Evolutionary conservation across 2,113 vertebrate genomes (phyloP).

Genomic region (Tympanuchus pallidicinctus): DNA sequence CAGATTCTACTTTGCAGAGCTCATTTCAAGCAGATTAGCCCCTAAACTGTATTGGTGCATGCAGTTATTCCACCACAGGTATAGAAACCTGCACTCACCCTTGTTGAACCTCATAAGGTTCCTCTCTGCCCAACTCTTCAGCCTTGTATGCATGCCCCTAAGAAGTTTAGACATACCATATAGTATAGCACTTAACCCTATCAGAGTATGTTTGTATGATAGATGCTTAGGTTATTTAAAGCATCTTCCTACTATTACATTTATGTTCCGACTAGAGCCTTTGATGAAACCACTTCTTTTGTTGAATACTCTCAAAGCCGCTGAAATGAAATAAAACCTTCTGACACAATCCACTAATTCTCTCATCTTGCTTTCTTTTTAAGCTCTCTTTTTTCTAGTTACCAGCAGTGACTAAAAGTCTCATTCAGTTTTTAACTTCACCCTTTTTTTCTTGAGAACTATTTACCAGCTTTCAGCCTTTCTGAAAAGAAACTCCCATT

Average conservation of each 20-base stretch:
- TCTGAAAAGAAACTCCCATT: slow-evolving; percentile 11
- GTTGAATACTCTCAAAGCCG: background rate
- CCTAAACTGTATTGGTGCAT: background rate
- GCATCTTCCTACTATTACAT: background rate
- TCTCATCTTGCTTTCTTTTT: background rate
- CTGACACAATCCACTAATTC: background rate
- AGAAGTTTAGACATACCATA: background rate
- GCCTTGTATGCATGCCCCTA: background rate
- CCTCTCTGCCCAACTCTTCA: background rate
- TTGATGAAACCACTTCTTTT: background rate
- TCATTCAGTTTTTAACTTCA: slow-evolving; percentile 12
- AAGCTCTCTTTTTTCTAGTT: background rate
- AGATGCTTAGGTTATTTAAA: background rate
- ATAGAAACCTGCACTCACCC: no score
- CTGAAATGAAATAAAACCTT: slow-evolving; percentile 24
- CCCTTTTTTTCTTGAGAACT: background rate
- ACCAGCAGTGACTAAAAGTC: background rate
- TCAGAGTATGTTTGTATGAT: background rate
- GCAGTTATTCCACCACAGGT: no score
- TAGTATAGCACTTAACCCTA: background rate
- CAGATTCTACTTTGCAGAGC: background rate
- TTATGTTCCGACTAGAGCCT: background rate
- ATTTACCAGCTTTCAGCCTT: background rate
- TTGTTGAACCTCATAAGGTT: background rate
- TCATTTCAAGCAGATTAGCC: background rate